A percentile compares a stretch with the other conserved stretches of the same genome.
These are phyloP conservation scores for Xerus rutilus DNA, from an alignment of 2,797 vertebrate species.

Conservation along the genomic window DNA sequence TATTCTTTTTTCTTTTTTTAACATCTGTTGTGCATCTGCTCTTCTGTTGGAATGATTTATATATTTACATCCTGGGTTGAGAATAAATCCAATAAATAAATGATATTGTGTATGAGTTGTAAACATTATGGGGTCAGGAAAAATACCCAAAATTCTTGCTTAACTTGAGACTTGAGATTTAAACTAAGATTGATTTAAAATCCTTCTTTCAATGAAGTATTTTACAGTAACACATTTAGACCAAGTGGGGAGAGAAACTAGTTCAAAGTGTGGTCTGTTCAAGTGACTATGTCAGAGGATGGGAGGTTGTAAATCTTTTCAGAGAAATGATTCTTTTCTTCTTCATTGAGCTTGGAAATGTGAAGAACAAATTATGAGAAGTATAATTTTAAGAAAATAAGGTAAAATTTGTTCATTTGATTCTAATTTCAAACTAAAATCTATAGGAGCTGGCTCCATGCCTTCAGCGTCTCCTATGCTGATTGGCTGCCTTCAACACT, in stretches of 20 bases:
- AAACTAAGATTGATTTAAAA: background rate
- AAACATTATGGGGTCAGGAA: background rate
- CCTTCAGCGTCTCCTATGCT: too few relatives aligned
- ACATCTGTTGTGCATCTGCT: background rate
- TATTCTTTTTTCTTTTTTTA: background rate
- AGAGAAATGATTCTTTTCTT: background rate
- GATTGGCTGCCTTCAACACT: too few relatives aligned
- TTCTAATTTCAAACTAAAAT: slow-evolving; percentile 59
- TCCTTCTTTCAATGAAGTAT: background rate
- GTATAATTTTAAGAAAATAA: background rate
- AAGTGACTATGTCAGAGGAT: background rate
- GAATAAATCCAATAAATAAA: background rate
- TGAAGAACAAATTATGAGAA: background rate
- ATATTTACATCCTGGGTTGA: background rate
- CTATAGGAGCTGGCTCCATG: background rate
- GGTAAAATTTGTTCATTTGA: background rate
- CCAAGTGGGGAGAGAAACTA: too few relatives aligned
- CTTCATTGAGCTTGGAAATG: background rate
- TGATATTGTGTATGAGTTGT: background rate
- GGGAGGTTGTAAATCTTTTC: background rate
- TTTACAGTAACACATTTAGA: background rate
- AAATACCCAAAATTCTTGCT: background rate
- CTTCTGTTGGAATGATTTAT: background rate
- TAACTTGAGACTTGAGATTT: background rate
- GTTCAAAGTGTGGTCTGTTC: background rate